Percentiles rank a stretch among this genome's conserved stretches.
Evolutionary conservation across 2,113 vertebrate genomes (phyloP).

Genomic region (Euleptes europaea): DNA sequence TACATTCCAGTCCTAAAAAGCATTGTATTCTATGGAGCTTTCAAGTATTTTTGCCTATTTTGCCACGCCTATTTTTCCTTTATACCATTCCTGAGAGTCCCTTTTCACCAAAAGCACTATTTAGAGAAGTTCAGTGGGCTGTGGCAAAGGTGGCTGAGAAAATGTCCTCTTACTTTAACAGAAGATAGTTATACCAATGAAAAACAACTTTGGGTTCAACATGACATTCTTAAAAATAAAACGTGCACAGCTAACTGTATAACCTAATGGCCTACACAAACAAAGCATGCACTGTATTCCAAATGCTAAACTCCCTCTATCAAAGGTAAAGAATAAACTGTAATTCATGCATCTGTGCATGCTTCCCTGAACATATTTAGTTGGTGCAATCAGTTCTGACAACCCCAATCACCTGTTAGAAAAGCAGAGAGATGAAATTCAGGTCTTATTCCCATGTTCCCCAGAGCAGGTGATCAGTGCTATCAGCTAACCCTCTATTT

Average conservation of each 20-base stretch:
- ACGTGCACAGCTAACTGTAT: neutral
- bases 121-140: no score
- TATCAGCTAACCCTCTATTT: neutral
- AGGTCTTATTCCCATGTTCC: neutral
- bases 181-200: neutral
- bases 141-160: no score
- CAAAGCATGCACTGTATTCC: neutral
- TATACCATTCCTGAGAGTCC: no score
- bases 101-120: no score
- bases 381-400: neutral
- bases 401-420: neutral
- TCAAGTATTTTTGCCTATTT: no score
- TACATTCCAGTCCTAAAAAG: neutral
- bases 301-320: conserved; percentile 27
- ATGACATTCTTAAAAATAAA: no score
- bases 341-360: neutral
- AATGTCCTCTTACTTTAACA: no score
- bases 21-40: no score
- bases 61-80: no score
- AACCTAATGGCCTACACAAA: neutral
- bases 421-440: neutral
- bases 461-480: neutral
- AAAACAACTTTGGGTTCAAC: neutral
- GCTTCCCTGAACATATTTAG: neutral
- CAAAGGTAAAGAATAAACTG: conserved; percentile 39